These are phyloP conservation scores for Alligator sinensis DNA, from an alignment of 2,113 vertebrate genomes.

Conservation along the genomic window DNA sequence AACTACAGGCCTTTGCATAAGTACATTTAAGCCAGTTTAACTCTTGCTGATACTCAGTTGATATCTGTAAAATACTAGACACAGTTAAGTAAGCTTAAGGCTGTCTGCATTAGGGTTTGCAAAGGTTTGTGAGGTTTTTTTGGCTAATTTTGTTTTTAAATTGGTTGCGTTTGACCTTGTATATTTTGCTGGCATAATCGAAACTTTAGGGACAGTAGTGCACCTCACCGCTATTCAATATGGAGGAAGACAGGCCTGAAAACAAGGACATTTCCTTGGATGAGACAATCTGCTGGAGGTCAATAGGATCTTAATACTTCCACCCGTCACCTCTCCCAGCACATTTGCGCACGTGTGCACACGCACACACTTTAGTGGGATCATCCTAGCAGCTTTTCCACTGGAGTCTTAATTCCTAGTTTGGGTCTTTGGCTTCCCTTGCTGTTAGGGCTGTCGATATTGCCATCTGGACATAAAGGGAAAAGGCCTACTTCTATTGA, in stretches of 20 bases:
- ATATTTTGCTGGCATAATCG: neutral
- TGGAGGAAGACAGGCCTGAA: neutral
- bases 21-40: accelerated
- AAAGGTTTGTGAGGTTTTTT: neutral
- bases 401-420: neutral
- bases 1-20: neutral
- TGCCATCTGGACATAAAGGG: neutral
- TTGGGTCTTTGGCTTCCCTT: neutral
- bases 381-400: neutral
- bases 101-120: accelerated
- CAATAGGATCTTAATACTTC: neutral
- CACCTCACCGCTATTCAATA: neutral
- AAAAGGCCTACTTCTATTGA: neutral
- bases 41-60: neutral
- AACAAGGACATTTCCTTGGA: neutral
- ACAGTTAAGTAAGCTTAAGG: neutral
- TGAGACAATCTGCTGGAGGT: neutral
- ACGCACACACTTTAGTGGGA: neutral
- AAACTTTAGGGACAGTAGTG: neutral
- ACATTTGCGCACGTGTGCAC: too few relatives aligned
- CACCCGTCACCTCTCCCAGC: too few relatives aligned
- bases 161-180: neutral
- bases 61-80: neutral
- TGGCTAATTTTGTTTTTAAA: neutral
- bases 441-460: neutral